Base-by-base conservation (phyloP, 1,140 invertebrate species). In the Bombus confusus region DNA sequence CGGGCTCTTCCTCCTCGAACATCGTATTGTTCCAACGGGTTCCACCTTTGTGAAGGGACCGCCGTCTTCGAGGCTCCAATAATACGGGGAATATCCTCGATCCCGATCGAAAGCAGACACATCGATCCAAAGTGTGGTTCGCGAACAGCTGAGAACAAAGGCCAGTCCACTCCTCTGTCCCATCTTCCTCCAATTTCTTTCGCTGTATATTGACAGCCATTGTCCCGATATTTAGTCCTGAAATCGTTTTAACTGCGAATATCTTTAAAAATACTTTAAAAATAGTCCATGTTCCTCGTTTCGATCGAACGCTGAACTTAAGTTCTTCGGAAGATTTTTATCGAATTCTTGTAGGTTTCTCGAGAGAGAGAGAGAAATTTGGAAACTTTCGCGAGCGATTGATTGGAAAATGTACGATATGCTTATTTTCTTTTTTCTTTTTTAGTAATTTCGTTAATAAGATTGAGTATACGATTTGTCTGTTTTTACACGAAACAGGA, bases 21-120 rank as follows among this genome's bases (percentile, higher is more conserved):
- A 91, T 91, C 93, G 89, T 90, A 94, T 94, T 94, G 93, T 94
- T 94, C 92, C 88, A 90, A 69, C 80, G 83, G 72, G 91, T 90
- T 85, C 92, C 88, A 88, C 91, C 93, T 94, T 94, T 94, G 92
- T 93, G 89, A 91, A 83, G 91, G 82, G 89, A 88, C 92, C 90
- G 91, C 91, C 91, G 91, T 88, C 91, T 87, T 90, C 87, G 87
- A 89, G 82, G 88, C 91, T 83, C 90, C 92, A 88, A 92, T 92
- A 92, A 93, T 91, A 92, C 92, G 88, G 89, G 89, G 91, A 92
- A 93, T 92, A 89, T 87, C 90, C 88, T 90, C 91, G 91, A 90
- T 93, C 89, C 77, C 87, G 91, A 93, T 93, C 93, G 90, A 93
- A 92, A 90, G 80, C 87, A 64, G 87, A 89, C 87, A 85, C 83